Evolutionary conservation across 2,113 vertebrate genomes (phyloP).

Genomic region (Craseonycteris thonglongyai): DNA sequence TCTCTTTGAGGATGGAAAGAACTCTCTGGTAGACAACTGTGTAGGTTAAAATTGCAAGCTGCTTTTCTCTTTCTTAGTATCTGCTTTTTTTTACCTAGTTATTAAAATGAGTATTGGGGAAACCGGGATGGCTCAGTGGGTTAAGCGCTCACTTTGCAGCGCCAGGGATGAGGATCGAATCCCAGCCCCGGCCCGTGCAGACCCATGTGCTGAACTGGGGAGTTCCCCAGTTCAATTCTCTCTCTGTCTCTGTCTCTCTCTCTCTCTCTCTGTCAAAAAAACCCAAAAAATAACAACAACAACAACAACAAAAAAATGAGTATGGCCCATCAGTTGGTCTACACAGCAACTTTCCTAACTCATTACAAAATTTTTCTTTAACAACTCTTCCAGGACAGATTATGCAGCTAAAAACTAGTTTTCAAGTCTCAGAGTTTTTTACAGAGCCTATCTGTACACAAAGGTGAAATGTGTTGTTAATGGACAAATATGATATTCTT

Average conservation of each 20-base stretch:
- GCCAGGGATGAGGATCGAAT: too few relatives aligned
- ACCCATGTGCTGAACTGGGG: too few relatives aligned
- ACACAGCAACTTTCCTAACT: background rate
- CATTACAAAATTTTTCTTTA: conserved; percentile 14
- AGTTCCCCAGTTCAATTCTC: too few relatives aligned
- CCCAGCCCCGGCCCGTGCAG: too few relatives aligned
- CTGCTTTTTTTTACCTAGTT: background rate
- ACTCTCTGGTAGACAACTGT: background rate
- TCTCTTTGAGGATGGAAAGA: background rate
- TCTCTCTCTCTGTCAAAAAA: too few relatives aligned
- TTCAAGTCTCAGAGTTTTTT: conserved; percentile 43
- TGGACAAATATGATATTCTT: background rate
- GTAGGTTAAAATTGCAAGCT: background rate
- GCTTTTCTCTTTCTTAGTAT: background rate
- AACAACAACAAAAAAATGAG: too few relatives aligned
- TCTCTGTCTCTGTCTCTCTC: too few relatives aligned
- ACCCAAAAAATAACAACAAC: too few relatives aligned
- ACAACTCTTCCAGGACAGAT: background rate
- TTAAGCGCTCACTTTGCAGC: too few relatives aligned
- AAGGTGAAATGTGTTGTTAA: background rate
- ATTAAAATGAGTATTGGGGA: background rate
- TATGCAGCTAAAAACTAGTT: conserved; percentile 8
- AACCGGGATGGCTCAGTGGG: too few relatives aligned
- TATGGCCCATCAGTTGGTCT: background rate
- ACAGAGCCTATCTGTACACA: background rate